Base-by-base conservation (phyloP, 1,140 invertebrate species). In the Sesamia nonagrioides region DNA sequence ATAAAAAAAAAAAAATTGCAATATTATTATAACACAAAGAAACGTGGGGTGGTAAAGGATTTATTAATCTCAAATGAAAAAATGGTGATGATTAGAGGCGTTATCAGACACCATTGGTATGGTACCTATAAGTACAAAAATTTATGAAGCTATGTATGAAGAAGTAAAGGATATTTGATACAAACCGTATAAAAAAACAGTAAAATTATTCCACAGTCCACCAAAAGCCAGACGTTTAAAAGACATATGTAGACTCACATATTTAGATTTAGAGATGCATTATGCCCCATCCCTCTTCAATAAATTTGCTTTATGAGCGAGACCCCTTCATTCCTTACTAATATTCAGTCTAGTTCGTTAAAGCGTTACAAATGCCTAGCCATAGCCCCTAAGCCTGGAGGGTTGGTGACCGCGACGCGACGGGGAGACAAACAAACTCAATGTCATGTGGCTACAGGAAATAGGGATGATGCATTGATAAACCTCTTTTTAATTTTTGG, bases 341-440 rank as follows among this genome's bases (percentile, higher is more conserved):
- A 73, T 73, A n/a, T 73, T 18, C 18, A 56, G 71, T 35, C 48
- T 73, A 56, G 48, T 52, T 73, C 71, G 71, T 58, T 73, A 73
- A 42, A 42, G 37, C 52, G 71, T 18, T 37, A 54, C 15, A 9
- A 71, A 73, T 73, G 52, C 66, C 66, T 69, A 48, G 45, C 45
- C 13, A 7, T 5, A 9, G 45, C 45, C 45, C 45, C 11, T 2
- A 48, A 13, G 13, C 42, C 42, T 9, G 6, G 3, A 48, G 37
- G 71, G 71, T 73, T 73, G 71, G 71, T 56, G 71, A 73, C 71
- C 71, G 68, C 68, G 71, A 3, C 71, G 71, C 71, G 71, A 37
- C 71, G 17, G 61, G 58, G 9, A 18, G 52, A 21, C 71, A 73
- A 58, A 73, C 52, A 73, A 42, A 58, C 17, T 45, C 17, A 58